Evolutionary conservation across 2,113 vertebrate species (phyloP).

Genomic region (Tetrao urogallus): DNA sequence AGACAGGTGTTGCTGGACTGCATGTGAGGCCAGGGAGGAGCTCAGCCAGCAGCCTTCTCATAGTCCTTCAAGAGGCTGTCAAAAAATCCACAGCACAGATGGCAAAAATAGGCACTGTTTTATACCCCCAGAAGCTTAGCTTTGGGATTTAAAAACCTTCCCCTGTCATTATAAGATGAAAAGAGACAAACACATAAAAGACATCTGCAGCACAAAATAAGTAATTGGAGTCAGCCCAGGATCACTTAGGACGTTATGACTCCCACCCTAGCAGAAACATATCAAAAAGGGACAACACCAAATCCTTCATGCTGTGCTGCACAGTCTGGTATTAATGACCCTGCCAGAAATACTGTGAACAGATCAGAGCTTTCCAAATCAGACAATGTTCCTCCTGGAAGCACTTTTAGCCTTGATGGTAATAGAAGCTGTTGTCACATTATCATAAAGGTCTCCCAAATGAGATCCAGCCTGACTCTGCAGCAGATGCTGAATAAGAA

Average conservation of each 20-base stretch:
- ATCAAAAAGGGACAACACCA: slow-evolving; percentile 31
- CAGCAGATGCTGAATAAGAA: slow-evolving; percentile 1
- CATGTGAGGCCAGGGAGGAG: not conserved
- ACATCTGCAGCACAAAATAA: not conserved
- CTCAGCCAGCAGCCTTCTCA: not conserved
- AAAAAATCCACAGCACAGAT: not conserved
- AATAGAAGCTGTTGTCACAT: slow-evolving; percentile 13
- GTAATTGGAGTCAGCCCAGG: not conserved
- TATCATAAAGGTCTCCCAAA: slow-evolving; percentile 21
- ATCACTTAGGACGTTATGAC: not conserved
- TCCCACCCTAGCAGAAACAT: not conserved
- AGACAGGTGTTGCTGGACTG: not conserved
- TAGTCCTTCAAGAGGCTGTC: not conserved
- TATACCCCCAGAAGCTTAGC: not conserved
- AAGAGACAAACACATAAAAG: not conserved
- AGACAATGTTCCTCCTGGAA: not conserved
- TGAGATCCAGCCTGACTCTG: not conserved
- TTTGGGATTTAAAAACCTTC: slow-evolving; percentile 1
- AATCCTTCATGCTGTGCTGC: not conserved
- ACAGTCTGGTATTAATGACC: not conserved
- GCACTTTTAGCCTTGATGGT: slow-evolving; percentile 1
- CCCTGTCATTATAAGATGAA: not conserved
- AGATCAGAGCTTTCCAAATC: slow-evolving; percentile 29
- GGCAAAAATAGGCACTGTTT: slow-evolving; percentile 28
- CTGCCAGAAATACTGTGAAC: not conserved